Percentiles rank a stretch among this genome's conserved stretches.
Conservation (phyloP, 1,140 invertebrate genomes). For the Pinna nobilis region DNA sequence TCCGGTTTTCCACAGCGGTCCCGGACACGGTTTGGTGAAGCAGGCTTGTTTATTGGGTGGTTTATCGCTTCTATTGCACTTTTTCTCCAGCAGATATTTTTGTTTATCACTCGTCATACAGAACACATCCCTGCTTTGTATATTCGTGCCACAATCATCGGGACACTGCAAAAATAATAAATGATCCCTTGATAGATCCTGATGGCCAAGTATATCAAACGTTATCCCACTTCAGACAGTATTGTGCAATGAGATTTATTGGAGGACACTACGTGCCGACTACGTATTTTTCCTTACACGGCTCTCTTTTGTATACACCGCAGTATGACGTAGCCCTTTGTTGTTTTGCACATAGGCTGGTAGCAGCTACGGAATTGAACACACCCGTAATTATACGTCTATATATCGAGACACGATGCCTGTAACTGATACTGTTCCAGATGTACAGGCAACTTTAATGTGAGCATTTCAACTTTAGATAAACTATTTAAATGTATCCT, state of each 20-base stretch:
- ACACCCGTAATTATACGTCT: too few relatives aligned
- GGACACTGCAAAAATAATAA: slow-evolving; percentile 80
- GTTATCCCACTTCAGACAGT: not conserved
- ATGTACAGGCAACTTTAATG: too few relatives aligned
- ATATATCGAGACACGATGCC: too few relatives aligned
- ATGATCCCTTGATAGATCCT: not conserved
- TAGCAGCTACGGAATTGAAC: too few relatives aligned
- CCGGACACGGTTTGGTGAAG: slow-evolving; percentile 78
- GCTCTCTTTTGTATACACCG: not conserved
- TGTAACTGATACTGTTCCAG: too few relatives aligned
- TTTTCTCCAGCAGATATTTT: slow-evolving; percentile 56
- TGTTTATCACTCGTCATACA: slow-evolving; percentile 75
- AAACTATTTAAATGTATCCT: too few relatives aligned
- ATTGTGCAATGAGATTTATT: too few relatives aligned
- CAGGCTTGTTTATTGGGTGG: slow-evolving; percentile 76
- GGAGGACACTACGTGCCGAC: not conserved
- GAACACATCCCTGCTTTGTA: slow-evolving; percentile 81
- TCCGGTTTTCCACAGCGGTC: slow-evolving; percentile 78
- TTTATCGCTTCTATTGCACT: slow-evolving; percentile 75
- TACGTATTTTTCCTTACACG: too few relatives aligned
- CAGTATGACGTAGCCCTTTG: too few relatives aligned
- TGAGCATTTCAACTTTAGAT: too few relatives aligned
- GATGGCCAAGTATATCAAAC: not conserved
- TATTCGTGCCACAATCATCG: slow-evolving; percentile 85
- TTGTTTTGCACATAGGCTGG: too few relatives aligned